These are phyloP conservation scores for Cherax destructor DNA, from an alignment of 1,140 invertebrate species.

Conservation along the genomic window DNA sequence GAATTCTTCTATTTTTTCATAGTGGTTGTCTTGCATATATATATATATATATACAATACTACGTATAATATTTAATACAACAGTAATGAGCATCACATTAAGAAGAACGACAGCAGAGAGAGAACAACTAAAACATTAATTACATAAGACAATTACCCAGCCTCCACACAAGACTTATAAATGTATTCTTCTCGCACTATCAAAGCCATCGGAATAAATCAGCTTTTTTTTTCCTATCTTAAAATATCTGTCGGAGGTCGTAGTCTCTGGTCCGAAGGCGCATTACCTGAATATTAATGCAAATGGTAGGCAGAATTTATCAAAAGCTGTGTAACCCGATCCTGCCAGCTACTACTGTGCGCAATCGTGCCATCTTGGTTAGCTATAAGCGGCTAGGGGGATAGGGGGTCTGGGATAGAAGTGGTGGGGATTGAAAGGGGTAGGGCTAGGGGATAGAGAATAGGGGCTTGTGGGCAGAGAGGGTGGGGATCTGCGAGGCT, in stretches of 20 bases:
- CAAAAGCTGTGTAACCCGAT: constrained; percentile 66
- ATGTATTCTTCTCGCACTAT: constrained; percentile 47
- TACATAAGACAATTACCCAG: constrained; percentile 39
- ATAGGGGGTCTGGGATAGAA: no score
- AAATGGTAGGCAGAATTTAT: constrained; percentile 63
- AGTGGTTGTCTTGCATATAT: no score
- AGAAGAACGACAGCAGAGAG: no score
- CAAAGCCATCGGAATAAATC: constrained; percentile 65
- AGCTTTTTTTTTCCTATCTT: constrained; percentile 28
- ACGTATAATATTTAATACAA: no score
- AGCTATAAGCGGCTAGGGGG: constrained; percentile 22
- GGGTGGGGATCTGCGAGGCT: neutral
- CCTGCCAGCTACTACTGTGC: constrained; percentile 56
- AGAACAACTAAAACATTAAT: neutral
- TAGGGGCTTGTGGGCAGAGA: no score
- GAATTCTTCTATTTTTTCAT: no score
- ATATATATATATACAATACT: no score
- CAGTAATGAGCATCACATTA: no score
- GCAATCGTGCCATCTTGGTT: constrained; percentile 55
- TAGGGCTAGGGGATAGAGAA: no score
- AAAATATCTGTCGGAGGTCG: constrained; percentile 7
- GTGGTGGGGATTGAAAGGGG: no score
- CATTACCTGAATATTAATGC: constrained; percentile 69
- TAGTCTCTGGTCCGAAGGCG: neutral
- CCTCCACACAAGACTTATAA: constrained; percentile 32